These are phyloP conservation scores for Pteropus rufus DNA, from an alignment of 2,797 vertebrate species.

Conservation along the genomic window DNA sequence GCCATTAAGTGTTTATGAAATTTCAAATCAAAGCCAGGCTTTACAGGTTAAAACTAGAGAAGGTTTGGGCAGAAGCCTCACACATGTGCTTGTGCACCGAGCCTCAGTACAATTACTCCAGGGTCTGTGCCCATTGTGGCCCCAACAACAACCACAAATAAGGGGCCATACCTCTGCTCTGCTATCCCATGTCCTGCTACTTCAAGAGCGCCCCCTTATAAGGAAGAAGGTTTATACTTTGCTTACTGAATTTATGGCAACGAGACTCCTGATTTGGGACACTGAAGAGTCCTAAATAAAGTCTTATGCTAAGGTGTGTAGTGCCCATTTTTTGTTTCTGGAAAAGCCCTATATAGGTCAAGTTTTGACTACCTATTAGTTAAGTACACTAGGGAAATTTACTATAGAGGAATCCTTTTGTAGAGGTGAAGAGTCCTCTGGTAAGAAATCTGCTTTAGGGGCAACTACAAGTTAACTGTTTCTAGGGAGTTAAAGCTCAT, in stretches of 20 bases:
- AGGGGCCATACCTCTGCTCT: neutral
- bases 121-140: neutral
- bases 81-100: neutral
- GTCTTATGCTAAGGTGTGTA: neutral
- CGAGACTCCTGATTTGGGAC: neutral
- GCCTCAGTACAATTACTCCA: neutral
- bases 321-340: neutral
- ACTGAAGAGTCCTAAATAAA: neutral
- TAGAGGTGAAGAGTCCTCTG: neutral
- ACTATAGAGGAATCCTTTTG: neutral
- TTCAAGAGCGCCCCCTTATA: neutral
- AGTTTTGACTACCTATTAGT: neutral
- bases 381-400: neutral
- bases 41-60: neutral
- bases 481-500: neutral
- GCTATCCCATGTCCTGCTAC: neutral
- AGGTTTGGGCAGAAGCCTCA: neutral
- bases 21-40: neutral
- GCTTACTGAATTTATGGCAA: neutral
- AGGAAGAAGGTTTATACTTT: neutral
- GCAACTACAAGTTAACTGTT: neutral
- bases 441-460: neutral
- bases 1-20: neutral
- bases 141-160: neutral
- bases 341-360: neutral